phyloP scores from a whole-genome alignment of 2,888 invertebrate genomes.

The Mythimna loreyi region DNA sequence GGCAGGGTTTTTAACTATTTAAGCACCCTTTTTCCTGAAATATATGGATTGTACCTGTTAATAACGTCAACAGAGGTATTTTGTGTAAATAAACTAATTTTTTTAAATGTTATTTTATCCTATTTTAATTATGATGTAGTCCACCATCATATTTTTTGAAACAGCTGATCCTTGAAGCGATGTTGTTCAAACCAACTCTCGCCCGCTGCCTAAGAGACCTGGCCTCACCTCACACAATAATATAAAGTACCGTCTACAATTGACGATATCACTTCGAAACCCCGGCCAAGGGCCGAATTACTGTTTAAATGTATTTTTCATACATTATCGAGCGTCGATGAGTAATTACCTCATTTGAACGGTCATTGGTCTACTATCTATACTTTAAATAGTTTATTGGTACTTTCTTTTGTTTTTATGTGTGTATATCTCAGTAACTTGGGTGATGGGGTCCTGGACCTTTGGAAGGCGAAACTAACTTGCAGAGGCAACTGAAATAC shows the following conservation, averaged over 20 bases:
- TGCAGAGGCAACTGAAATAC: too few species aligned
- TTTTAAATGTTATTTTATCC: too few species aligned
- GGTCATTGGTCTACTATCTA: constrained; percentile 61
- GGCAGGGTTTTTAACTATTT: too few species aligned
- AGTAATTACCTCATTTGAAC: constrained; percentile 64
- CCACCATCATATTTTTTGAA: too few species aligned
- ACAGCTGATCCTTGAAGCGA: too few species aligned
- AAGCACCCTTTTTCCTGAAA: too few species aligned
- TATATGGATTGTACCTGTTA: too few species aligned
- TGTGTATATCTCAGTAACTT: neutral
- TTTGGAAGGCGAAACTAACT: too few species aligned
- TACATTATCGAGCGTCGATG: constrained; percentile 64
- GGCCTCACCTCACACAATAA: constrained; percentile 34
- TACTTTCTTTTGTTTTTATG: constrained; percentile 27
- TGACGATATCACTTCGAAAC: constrained; percentile 60
- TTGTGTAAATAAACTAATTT: too few species aligned
- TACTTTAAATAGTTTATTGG: constrained; percentile 50
- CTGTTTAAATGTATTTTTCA: constrained; percentile 72
- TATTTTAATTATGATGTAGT: too few species aligned
- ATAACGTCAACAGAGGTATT: too few species aligned
- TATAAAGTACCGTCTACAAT: constrained; percentile 32
- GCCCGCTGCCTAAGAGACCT: constrained; percentile 18
- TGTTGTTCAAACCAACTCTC: neutral
- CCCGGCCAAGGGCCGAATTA: constrained; percentile 71
- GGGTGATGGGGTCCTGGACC: too few species aligned